These are phyloP conservation scores for Cololabis saira DNA, from an alignment of 2,113 vertebrate species.

Conservation along the genomic window DNA sequence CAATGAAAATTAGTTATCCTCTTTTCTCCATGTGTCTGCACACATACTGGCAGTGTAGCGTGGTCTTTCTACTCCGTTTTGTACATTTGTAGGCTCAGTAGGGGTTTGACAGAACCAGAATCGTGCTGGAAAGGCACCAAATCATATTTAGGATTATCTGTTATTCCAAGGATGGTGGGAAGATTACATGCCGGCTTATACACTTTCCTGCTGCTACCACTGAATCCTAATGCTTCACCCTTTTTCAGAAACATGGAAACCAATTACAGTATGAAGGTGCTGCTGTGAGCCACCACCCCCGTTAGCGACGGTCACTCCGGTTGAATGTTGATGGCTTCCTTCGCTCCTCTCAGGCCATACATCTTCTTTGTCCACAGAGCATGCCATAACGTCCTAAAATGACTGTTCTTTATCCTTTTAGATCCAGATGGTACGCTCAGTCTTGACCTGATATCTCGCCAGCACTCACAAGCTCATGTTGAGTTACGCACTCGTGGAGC, in stretches of 20 bases:
- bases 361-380: neutral
- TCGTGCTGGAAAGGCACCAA: slow-evolving; percentile 23
- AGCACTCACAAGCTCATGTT: neutral
- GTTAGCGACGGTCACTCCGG: neutral
- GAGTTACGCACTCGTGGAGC: neutral
- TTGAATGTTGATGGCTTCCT: neutral
- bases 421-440: neutral
- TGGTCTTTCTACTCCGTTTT: too few species aligned
- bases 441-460: neutral
- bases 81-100: slow-evolving; percentile 17
- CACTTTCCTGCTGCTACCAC: slow-evolving; percentile 1
- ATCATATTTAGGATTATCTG: slow-evolving; percentile 29
- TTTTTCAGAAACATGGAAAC: slow-evolving; percentile 7
- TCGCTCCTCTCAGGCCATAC: neutral
- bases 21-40: too few species aligned
- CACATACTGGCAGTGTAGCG: too few species aligned
- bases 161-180: slow-evolving; percentile 22
- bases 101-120: slow-evolving; percentile 6
- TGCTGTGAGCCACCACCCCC: neutral
- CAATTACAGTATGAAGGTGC: slow-evolving; percentile 17
- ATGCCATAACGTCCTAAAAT: neutral
- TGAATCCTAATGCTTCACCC: neutral
- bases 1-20: too few species aligned
- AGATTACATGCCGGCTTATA: slow-evolving; percentile 18
- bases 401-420: neutral